Base-by-base conservation (phyloP, 2,797 vertebrate species). In the Clarias laeviceps region DNA sequence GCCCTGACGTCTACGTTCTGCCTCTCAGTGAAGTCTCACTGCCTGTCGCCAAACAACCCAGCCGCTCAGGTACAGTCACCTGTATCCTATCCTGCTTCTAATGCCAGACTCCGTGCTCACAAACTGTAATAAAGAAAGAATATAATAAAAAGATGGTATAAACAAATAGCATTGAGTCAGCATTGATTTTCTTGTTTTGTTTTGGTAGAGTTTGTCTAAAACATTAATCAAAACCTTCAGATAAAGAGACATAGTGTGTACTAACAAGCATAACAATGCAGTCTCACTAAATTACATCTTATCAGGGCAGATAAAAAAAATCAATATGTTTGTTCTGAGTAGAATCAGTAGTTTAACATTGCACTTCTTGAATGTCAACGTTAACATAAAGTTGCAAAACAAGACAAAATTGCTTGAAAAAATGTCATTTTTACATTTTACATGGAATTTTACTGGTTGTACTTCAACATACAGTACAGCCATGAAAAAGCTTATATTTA, bases 1-100 rank as follows among this genome's bases (percentile, higher is more conserved):
- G 96, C 88, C 96, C 97, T 0, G 98, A 99, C 80, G 97, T 99
- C 88, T 99, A 99, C 5, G 93, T 99, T 88, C 95, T 99, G 91
- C 98, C 98, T 0, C 97, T 99, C 93, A 97, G 96, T 0, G 96
- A 98, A 92, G 95, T 98, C 88, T 97, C 97, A 0, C 93, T 98
- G 87, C 97, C 97, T 2, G 96, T 96, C 87, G 96, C 97, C 84
- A 97, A 96, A 93, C 97, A 98, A 90, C 97, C 97, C 0, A 92
- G 95, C 12, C 95, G 95, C 88, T 96, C 98, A 94, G 97, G 98
- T 99, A 94, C 50, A 93, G 87, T 88, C 54, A 40, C 59, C 40
- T 32, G 62, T 32, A 20, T 66, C 2, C 62, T 32, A 32, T 66
- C 2, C 62, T 32, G 62, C 62, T 80, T 80, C 62, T 54, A 80